Conservation (phyloP, 1,140 invertebrate species). For the Spodoptera litura region DNA sequence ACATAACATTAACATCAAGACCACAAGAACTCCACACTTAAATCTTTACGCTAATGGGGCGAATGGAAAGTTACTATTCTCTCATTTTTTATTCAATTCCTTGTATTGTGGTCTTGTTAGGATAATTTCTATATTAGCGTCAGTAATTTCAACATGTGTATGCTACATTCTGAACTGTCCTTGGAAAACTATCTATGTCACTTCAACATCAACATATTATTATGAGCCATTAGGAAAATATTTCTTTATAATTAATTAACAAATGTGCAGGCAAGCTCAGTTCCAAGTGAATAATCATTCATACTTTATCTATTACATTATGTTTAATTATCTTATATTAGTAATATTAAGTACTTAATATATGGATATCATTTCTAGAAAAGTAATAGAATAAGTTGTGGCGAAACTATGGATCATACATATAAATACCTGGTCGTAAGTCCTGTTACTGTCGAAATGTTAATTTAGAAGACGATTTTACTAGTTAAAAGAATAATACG, state of each 20-base stretch:
- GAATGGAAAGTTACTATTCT: constrained; percentile 25
- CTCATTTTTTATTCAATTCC: constrained; percentile 38
- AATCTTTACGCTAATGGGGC: constrained; percentile 33
- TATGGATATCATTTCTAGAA: neutral
- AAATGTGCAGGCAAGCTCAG: constrained; percentile 63
- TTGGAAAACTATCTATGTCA: constrained; percentile 53
- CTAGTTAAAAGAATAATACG: too few relatives aligned
- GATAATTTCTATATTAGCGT: constrained; percentile 52
- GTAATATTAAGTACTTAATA: constrained; percentile 19
- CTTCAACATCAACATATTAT: constrained; percentile 52
- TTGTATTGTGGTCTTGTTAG: constrained; percentile 54
- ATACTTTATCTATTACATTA: constrained; percentile 18
- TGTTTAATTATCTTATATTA: constrained; percentile 1
- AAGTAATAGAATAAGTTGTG: too few relatives aligned
- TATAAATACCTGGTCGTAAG: neutral
- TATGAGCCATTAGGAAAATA: constrained; percentile 63
- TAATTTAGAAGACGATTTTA: too few relatives aligned
- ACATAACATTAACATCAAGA: constrained; percentile 74
- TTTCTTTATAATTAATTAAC: constrained; percentile 68
- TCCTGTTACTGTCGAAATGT: too few relatives aligned
- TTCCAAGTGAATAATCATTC: constrained; percentile 47
- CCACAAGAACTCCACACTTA: constrained; percentile 56
- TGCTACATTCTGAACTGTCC: constrained; percentile 44
- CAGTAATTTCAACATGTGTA: constrained; percentile 33
- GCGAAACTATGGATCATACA: neutral